Evolutionary conservation across 2,113 vertebrate species (phyloP).

Genomic region (Vidua macroura): DNA sequence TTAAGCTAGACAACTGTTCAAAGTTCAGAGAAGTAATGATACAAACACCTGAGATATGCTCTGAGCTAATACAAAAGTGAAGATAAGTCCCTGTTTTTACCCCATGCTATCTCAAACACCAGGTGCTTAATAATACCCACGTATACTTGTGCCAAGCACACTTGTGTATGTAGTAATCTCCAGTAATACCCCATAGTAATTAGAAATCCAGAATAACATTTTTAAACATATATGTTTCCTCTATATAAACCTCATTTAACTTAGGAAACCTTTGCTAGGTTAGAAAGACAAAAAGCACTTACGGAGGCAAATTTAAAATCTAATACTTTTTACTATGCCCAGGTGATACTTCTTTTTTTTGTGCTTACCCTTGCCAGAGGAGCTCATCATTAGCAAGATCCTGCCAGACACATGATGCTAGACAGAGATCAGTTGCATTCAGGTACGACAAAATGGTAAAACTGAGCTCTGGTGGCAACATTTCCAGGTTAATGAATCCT

Average conservation of each 20-base stretch:
- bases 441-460: slow-evolving; percentile 98
- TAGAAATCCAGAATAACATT: background rate
- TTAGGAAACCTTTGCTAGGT: background rate
- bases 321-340: background rate
- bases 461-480: slow-evolving; percentile 94
- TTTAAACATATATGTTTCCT: background rate
- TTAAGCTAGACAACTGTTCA: background rate
- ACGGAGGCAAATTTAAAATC: background rate
- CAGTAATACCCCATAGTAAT: background rate
- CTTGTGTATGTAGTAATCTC: background rate
- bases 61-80: background rate
- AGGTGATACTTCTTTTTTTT: background rate
- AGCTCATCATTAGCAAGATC: slow-evolving; percentile 94
- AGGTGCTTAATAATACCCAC: background rate
- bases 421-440: slow-evolving; percentile 96
- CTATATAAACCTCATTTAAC: background rate
- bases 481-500: slow-evolving; percentile 95
- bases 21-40: background rate
- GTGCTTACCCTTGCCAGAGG: slow-evolving; percentile 95
- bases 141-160: background rate
- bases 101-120: background rate
- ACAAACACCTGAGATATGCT: background rate
- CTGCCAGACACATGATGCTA: slow-evolving; percentile 97
- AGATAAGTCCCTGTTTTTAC: background rate
- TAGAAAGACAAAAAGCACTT: background rate